Evolutionary conservation across 2,888 invertebrate genomes (phyloP).

Genomic region (Unio delphinus): DNA sequence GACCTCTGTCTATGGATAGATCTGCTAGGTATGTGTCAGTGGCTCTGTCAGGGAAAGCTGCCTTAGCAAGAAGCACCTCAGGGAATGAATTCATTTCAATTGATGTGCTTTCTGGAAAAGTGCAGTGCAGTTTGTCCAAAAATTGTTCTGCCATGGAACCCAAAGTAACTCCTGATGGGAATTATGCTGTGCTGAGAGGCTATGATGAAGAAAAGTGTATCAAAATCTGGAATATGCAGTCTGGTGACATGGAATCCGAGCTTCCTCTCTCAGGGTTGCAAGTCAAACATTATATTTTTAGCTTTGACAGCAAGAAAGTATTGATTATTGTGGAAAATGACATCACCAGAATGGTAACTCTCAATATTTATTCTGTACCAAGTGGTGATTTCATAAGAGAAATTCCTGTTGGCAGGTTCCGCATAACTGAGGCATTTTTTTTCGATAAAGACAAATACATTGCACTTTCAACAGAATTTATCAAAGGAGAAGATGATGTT

Average conservation of each 20-base stretch:
- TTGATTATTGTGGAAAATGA: constrained; percentile 22
- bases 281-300: constrained; percentile 32
- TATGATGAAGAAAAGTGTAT: constrained; percentile 33
- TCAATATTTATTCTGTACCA: constrained; percentile 20
- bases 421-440: constrained; percentile 27
- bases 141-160: constrained; percentile 40
- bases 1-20: constrained; percentile 37
- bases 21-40: constrained; percentile 38
- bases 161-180: constrained; percentile 36
- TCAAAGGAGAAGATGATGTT: too few relatives aligned
- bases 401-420: constrained; percentile 17
- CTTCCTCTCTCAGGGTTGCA: constrained; percentile 36
- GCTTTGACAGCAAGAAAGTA: constrained; percentile 29
- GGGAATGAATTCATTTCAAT: constrained; percentile 38
- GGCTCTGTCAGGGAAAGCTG: constrained; percentile 20
- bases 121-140: constrained; percentile 23
- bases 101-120: constrained; percentile 27
- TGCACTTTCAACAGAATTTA: too few relatives aligned
- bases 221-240: constrained; percentile 38
- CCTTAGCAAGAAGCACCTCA: constrained; percentile 33
- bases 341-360: constrained; percentile 3
- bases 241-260: constrained; percentile 19
- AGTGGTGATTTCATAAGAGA: constrained; percentile 11
- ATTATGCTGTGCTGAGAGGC: constrained; percentile 40
- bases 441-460: constrained; percentile 24